Evolutionary conservation across 2,888 invertebrate genomes (phyloP), one percentile per base, ranked within the genome.

Genomic region (Ectobius pallidus): DNA sequence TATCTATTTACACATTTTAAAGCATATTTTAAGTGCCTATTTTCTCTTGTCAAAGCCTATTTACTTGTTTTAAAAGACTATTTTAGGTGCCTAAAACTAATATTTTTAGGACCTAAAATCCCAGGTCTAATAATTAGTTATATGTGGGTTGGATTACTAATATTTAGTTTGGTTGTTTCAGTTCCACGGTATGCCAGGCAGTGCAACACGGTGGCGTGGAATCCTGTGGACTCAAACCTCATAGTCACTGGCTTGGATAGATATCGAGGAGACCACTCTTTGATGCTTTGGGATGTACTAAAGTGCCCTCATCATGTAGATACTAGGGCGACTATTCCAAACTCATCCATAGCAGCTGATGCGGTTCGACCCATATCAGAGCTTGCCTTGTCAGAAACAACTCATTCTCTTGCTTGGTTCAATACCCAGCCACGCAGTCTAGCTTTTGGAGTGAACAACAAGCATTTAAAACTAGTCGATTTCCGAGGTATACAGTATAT

Each of bases 191-290:
- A 95, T 82, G 89, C 92, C 14, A 86, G 97, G 9, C 91, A 93
- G 76, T 97, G 97, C 81, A 93, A 95, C 78, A 90, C 92, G 0
- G 88, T 98, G 16, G 89, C 93, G 34, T 97, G 97, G 96, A 96
- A 94, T 82, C 92, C 91, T 34, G 83, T 87, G 14, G 95, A 97
- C 78, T 87, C 88, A 25, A 92, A 94, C 82, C 85, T 96, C 78
- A 84, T 97, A 73, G 95, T 94, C 0, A 92, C 92, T 70, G 97
- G 95, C 0, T 87, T 97, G 78, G 97, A 97, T 79, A 95, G 94
- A 81, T 92, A 95, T 81, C 88, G 96, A 75, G 92, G 93, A 44
- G 97, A 97, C 82, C 91, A 92, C 81, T 95, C 94, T 73, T 90
- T 97, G 49, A 86, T 95, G 7, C 87, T 97, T 62, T 98, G 97